Evolutionary conservation across 2,888 invertebrate species (phyloP), one percentile per base, ranked within the genome.

Genomic region (Altica lythri): DNA sequence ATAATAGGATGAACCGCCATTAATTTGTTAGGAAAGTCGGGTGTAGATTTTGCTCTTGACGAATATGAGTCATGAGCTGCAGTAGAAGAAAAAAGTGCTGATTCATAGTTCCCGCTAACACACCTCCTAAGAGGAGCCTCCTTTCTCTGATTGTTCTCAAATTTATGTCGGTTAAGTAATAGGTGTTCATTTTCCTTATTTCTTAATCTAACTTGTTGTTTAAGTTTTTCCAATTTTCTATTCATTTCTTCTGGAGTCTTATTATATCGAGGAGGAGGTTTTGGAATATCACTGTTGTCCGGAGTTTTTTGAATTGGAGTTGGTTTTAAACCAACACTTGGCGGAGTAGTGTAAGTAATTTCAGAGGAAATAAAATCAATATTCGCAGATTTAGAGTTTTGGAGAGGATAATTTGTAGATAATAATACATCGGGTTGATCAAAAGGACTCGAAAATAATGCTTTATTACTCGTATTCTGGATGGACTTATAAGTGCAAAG

Each of bases 151-250:
- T n/a, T n/a, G n/a, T n/a, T n/a, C n/a, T n/a, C n/a, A n/a, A n/a
- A n/a, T n/a, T n/a, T n/a, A n/a, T n/a, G n/a, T n/a, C n/a, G n/a
- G 6, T 18, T 40, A 8, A 65, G 37, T 13, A 43, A 13, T 8
- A 42, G 17, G 6, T 69, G 67, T 17, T 65, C 55, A 29, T 63
- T 59, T 32, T 63, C 66, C 50, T 67, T 65, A 43, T 67, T 63
- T 57, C 58, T 62, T 35, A 84, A 82, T 49, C 71, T 62, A 16
- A 84, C 83, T 58, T 84, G 83, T 57, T 83, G 81, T 55, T 84
- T 83, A 40, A 85, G 76, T 70, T 84, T 82, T 65, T 84, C 81
- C 14, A 80, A 72, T 0, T 83, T 82, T 51, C 72, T 72, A 53
- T 75, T 74, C 1, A 77, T 72, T 57, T 80, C 78, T 37, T 79